phyloP scores from a whole-genome alignment of 2,797 vertebrate species.

The Argya squamiceps region DNA sequence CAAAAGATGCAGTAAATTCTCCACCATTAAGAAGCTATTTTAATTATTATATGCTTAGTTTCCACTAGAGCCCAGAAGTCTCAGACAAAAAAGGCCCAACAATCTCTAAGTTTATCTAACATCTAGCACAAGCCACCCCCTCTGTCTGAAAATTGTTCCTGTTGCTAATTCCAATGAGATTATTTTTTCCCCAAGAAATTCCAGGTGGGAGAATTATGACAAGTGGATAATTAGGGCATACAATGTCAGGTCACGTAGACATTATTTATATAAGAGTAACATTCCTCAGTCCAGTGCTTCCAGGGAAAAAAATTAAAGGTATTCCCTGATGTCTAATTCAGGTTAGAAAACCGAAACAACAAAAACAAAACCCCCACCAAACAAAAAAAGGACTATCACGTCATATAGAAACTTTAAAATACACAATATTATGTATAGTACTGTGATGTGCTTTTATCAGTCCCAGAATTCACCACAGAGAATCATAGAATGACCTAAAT shows the following conservation, averaged over 20 bases:
- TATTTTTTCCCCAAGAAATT: neutral
- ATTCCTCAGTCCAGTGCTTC: neutral
- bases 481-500: neutral
- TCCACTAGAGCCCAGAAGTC: neutral
- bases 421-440: neutral
- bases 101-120: constrained; percentile 19
- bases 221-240: constrained; percentile 4
- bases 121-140: neutral
- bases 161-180: constrained; percentile 9
- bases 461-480: neutral
- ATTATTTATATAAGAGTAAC: neutral
- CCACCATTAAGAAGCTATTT: constrained; percentile 32
- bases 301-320: neutral
- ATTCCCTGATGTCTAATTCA: neutral
- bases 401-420: neutral
- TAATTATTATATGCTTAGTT: constrained; percentile 12
- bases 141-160: neutral
- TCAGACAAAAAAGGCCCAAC: neutral
- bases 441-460: neutral
- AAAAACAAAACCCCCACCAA: neutral
- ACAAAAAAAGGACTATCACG: neutral
- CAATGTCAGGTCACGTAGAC: neutral
- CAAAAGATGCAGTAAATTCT: constrained; percentile 44
- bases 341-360: neutral
- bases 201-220: neutral